A percentile compares a stretch with the other conserved stretches of the same genome.
Evolutionary conservation across 2,113 vertebrate species (phyloP).

Genomic region (Coptodon bakossiorum): DNA sequence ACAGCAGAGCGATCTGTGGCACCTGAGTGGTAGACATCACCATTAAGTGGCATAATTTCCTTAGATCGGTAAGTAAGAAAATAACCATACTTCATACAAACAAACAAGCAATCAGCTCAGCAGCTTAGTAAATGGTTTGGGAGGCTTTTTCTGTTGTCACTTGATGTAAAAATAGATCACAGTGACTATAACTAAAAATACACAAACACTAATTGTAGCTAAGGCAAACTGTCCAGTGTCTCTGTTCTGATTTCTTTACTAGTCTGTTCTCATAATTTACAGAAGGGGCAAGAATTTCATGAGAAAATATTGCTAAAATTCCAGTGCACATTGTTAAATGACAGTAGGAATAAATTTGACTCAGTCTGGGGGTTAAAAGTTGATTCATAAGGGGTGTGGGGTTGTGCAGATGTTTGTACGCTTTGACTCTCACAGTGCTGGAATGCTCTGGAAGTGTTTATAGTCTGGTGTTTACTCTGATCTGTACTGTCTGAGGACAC

Average conservation of each 20-base stretch:
- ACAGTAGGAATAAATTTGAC: not conserved
- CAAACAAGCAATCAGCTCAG: not conserved
- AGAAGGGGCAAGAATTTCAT: not conserved
- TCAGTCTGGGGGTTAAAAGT: not conserved
- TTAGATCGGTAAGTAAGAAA: not conserved
- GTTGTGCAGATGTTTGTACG: slow-evolving; percentile 2
- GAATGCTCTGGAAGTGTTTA: slow-evolving; percentile 6
- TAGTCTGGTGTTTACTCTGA: not conserved
- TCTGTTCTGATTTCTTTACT: not conserved
- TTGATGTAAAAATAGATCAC: not conserved
- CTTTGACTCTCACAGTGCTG: not conserved
- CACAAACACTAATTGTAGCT: not conserved
- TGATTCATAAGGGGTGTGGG: not conserved
- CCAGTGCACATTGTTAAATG: not conserved
- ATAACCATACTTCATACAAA: not conserved
- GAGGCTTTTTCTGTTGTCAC: not conserved
- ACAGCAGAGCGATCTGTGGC: not conserved
- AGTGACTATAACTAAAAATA: not conserved
- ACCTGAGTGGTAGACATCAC: not conserved
- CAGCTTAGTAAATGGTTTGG: not conserved
- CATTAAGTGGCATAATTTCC: not conserved
- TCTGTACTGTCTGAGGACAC: not conserved
- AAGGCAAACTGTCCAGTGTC: not conserved
- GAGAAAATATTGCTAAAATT: not conserved
- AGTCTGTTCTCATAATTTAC: not conserved